Conservation (phyloP, 2,888 invertebrate species). For the Siphlonurus alternatus region DNA sequence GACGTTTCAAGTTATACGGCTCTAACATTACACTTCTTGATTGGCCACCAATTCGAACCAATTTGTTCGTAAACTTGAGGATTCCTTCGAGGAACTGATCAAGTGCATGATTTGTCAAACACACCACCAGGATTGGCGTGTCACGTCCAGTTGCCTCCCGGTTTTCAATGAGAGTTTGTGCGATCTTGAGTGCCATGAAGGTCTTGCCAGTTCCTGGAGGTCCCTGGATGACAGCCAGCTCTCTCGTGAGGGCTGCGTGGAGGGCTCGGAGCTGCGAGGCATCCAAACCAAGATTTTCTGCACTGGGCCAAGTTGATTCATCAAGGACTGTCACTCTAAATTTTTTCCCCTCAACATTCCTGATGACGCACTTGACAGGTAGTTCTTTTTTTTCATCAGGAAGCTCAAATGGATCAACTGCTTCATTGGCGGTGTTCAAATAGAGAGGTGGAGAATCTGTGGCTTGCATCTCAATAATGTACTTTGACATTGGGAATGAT, state of each 20-base stretch:
- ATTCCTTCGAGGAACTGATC: conserved; percentile 70
- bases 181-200: conserved; percentile 57
- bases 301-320: conserved; percentile 30
- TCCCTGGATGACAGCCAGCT: conserved; percentile 67
- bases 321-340: conserved; percentile 9
- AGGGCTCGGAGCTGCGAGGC: conserved; percentile 48
- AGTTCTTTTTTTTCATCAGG: conserved; percentile 8
- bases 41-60: conserved; percentile 53
- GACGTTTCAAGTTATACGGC: conserved; percentile 12
- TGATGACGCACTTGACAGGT: neutral
- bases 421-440: conserved; percentile 15
- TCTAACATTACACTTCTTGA: conserved; percentile 39
- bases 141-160: conserved; percentile 16
- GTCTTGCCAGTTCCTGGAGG: conserved; percentile 85
- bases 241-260: conserved; percentile 45
- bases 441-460: conserved; percentile 26
- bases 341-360: neutral
- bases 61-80: conserved; percentile 34
- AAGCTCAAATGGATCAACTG: neutral
- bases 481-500: conserved; percentile 47
- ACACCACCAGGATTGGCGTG: conserved; percentile 57
- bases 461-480: conserved; percentile 38
- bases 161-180: conserved; percentile 46
- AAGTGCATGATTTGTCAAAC: conserved; percentile 73
- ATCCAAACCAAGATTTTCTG: conserved; percentile 36